A percentile compares a stretch with the other conserved stretches of the same genome.
phyloP scores from a whole-genome alignment of 2,888 invertebrate species.

The Trileptium ribeirensis region DNA sequence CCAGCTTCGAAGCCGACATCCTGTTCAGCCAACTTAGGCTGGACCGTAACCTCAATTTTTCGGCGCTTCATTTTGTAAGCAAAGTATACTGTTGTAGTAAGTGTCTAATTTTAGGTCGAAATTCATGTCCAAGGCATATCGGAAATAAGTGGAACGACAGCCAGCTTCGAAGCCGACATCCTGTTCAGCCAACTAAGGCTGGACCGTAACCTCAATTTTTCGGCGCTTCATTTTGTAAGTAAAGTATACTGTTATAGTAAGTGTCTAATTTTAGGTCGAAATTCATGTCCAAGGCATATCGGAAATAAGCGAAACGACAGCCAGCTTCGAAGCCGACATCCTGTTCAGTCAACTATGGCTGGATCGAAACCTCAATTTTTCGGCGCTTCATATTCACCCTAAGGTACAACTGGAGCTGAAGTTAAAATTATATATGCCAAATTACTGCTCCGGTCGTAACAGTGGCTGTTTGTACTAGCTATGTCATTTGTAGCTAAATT shows the following conservation, averaged over 20 bases:
- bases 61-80: too few species aligned
- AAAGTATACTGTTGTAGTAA: too few species aligned
- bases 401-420: too few species aligned
- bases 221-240: too few species aligned
- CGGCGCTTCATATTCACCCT: too few species aligned
- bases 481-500: too few species aligned
- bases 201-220: conserved; percentile 43
- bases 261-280: too few species aligned
- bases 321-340: conserved; percentile 49
- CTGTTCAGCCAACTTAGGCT: conserved; percentile 47
- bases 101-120: too few species aligned
- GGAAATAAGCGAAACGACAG: conserved; percentile 47
- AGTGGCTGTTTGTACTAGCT: too few species aligned
- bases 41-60: conserved; percentile 43
- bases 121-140: conserved; percentile 43
- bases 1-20: conserved; percentile 49
- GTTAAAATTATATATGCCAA: too few species aligned
- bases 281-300: conserved; percentile 43
- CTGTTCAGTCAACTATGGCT: conserved; percentile 47
- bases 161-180: conserved; percentile 49
- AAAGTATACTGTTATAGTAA: too few species aligned
- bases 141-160: conserved; percentile 47
- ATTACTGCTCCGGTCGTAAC: too few species aligned
- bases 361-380: conserved; percentile 43
- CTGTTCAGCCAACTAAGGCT: conserved; percentile 47